These are phyloP conservation scores for Vireo griseus DNA, from an alignment of 2,797 vertebrate genomes.

Conservation along the genomic window DNA sequence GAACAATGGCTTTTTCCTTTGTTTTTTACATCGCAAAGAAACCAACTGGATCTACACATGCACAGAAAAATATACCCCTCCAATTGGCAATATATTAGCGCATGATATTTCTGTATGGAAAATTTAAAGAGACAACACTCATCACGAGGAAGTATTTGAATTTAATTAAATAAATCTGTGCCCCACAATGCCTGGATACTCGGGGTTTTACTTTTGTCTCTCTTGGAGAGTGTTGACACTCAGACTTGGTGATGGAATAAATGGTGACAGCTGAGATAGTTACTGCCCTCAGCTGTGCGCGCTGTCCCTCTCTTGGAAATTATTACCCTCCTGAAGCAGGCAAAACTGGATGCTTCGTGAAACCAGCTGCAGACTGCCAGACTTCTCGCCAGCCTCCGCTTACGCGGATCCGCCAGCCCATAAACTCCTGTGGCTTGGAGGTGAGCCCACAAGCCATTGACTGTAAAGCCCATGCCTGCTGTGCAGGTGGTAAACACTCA, in stretches of 20 bases:
- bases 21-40: background rate
- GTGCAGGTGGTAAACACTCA: background rate
- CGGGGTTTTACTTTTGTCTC: background rate
- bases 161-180: slow-evolving; percentile 51
- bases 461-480: background rate
- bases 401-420: background rate
- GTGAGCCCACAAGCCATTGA: background rate
- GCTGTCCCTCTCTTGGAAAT: slow-evolving; percentile 23
- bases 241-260: slow-evolving; percentile 14
- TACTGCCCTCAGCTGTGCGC: background rate
- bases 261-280: slow-evolving; percentile 15
- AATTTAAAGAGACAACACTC: slow-evolving; percentile 35
- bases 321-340: slow-evolving; percentile 18
- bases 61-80: background rate
- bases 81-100: background rate
- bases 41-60: background rate
- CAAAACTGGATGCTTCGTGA: background rate
- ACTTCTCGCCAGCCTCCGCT: background rate
- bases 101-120: slow-evolving; percentile 21
- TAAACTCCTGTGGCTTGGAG: background rate
- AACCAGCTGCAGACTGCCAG: background rate
- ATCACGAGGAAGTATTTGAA: background rate
- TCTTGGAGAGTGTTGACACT: slow-evolving; percentile 15
- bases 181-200: background rate
- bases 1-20: slow-evolving; percentile 17